Evolutionary conservation across 2,797 vertebrate species (phyloP), one percentile per base, ranked within the genome.

Genomic region (Cirrhinus mrigala): DNA sequence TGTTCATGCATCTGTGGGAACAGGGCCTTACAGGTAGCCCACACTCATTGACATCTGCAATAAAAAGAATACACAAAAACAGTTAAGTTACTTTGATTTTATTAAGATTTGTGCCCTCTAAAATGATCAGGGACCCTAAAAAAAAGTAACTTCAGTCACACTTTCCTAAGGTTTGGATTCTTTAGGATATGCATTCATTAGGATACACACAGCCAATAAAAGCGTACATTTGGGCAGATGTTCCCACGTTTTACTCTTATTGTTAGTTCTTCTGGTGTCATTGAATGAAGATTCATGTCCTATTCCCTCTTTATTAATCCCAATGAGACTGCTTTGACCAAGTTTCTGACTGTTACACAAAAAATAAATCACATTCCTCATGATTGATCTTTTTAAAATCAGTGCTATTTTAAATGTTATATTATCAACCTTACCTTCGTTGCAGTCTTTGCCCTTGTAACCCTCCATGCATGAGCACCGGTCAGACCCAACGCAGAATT

Each of bases 21-120:
- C 94, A 95, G 0, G 88, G 92, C 20, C 93, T 92, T 83, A 88
- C 85, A 79, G 66, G 78, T 82, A 93, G 91, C 87, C 94, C 92
- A 50, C 94, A 96, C 92, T 96, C 94, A 48, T 95, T 95, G 89
- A 94, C 92, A 91, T 95, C 95, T 95, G 91, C 89, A 92, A 88
- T 85, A 88, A 89, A 94, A 90, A 91, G 62, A 82, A 90, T 87
- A 92, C 6, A 8, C 6, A 24, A 52, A 84, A 73, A 86, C 27
- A 50, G 37, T 37, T 46, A 20, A 83, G 6, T 40, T 68, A 9
- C 3, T 48, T 52, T 20, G 15, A 29, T 27, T 52, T 50, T 27
- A 27, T 50, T 50, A 0, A 74, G 2, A 50, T 20, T 29, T 52
- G 20, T 29, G 18, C 69, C 22, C 6, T 46, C 20, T 70, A 44